Percentiles rank a stretch among this genome's conserved stretches.
phyloP scores from a whole-genome alignment of 1,140 invertebrate species.

The Eupristina koningsbergeri region DNA sequence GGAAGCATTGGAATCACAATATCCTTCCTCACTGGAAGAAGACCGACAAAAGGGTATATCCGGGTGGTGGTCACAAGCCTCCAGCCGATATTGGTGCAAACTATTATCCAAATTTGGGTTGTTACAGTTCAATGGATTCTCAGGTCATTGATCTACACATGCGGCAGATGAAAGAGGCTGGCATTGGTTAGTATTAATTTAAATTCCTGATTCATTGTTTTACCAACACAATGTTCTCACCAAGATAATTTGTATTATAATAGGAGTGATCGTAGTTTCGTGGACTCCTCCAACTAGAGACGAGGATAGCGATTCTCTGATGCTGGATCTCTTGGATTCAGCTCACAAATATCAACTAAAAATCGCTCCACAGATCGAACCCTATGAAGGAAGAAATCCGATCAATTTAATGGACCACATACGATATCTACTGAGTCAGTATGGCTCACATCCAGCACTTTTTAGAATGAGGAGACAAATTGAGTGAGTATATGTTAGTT shows the following conservation, averaged over 20 bases:
- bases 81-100: conserved; percentile 72
- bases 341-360: conserved; percentile 70
- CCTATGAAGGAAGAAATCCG: conserved; percentile 70
- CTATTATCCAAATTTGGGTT: conserved; percentile 72
- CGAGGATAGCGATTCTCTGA: conserved; percentile 68
- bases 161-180: conserved; percentile 68
- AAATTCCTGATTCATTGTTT: neutral
- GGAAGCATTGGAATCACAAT: conserved; percentile 73
- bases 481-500: conserved; percentile 56
- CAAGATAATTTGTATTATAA: neutral
- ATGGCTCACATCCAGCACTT: conserved; percentile 72
- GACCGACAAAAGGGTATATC: conserved; percentile 69
- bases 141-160: conserved; percentile 71
- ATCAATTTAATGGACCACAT: conserved; percentile 70
- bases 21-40: conserved; percentile 72
- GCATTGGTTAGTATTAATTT: conserved; percentile 65
- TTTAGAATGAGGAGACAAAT: conserved; percentile 72
- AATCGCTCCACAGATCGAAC: conserved; percentile 72
- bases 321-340: conserved; percentile 68
- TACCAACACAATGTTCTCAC: neutral
- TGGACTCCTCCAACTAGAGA: conserved; percentile 69
- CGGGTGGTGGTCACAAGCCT: conserved; percentile 68
- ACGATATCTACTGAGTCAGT: conserved; percentile 65
- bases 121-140: conserved; percentile 73
- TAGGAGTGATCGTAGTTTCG: conserved; percentile 70